phyloP scores from a whole-genome alignment of 2,113 vertebrate genomes.

The Acanthochromis polyacanthus region DNA sequence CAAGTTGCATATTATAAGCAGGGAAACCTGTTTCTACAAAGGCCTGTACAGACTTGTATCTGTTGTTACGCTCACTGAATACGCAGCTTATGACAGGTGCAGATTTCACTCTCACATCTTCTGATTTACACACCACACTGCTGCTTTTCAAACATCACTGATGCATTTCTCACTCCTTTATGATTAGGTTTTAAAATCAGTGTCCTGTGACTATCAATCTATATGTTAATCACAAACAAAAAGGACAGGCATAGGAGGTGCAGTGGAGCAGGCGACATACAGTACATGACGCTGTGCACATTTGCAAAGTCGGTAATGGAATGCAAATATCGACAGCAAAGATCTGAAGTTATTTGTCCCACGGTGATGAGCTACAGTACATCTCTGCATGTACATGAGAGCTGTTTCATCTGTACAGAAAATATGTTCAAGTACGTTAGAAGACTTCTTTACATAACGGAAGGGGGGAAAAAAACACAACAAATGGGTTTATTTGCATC shows the following conservation, averaged over 20 bases:
- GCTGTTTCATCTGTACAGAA: conserved; percentile 27
- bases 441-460: conserved; percentile 27
- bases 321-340: conserved; percentile 29
- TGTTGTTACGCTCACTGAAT: not conserved
- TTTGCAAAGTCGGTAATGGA: conserved; percentile 29
- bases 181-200: conserved; percentile 1
- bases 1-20: not conserved
- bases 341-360: not conserved
- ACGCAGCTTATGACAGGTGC: no score
- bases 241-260: conserved; percentile 34
- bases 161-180: not conserved
- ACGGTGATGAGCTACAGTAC: conserved; percentile 18
- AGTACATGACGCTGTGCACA: conserved; percentile 13
- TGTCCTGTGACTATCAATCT: conserved; percentile 8
- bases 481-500: conserved; percentile 25
- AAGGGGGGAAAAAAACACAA: not conserved
- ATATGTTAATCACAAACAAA: conserved; percentile 32
- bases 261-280: conserved; percentile 25
- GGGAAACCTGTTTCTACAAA: conserved; percentile 6
- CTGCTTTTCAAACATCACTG: conserved; percentile 13
- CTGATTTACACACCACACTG: not conserved
- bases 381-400: conserved; percentile 17
- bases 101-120: no score
- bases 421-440: conserved; percentile 65
- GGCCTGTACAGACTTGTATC: conserved; percentile 17